phyloP scores from a whole-genome alignment of 2,113 vertebrate genomes.

The Ailurus styani region DNA sequence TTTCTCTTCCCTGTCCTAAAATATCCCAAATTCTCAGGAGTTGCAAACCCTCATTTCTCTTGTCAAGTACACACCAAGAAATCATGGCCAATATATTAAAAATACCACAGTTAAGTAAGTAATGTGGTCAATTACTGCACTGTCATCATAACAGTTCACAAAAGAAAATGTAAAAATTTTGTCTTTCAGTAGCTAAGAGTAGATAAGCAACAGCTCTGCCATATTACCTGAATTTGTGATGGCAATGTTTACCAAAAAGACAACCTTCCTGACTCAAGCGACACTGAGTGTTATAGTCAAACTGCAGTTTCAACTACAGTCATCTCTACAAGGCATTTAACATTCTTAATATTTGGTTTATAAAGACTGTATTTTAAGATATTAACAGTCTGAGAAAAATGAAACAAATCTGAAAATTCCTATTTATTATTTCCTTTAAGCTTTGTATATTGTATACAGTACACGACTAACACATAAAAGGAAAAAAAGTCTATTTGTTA shows the following conservation, averaged over 20 bases:
- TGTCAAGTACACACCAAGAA: neutral
- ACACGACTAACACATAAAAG: neutral
- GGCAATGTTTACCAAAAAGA: neutral
- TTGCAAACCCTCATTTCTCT: neutral
- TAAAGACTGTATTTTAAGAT: neutral
- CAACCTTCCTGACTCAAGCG: neutral
- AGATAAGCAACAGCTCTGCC: neutral
- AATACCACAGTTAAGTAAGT: neutral
- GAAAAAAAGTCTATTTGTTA: neutral
- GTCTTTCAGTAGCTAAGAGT: neutral
- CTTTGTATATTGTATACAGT: neutral
- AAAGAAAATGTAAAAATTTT: neutral
- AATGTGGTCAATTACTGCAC: neutral
- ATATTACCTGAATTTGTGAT: neutral
- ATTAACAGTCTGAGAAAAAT: neutral
- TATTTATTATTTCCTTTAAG: neutral
- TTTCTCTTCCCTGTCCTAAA: conserved; percentile 13
- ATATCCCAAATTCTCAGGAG: neutral
- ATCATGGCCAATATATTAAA: neutral
- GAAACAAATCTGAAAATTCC: neutral
- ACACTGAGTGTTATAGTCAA: neutral
- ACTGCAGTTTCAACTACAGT: neutral
- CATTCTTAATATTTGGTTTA: neutral
- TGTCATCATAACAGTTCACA: neutral
- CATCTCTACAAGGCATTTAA: neutral